phyloP scores from a whole-genome alignment of 2,888 invertebrate species.

The Trachelus tabidus region DNA sequence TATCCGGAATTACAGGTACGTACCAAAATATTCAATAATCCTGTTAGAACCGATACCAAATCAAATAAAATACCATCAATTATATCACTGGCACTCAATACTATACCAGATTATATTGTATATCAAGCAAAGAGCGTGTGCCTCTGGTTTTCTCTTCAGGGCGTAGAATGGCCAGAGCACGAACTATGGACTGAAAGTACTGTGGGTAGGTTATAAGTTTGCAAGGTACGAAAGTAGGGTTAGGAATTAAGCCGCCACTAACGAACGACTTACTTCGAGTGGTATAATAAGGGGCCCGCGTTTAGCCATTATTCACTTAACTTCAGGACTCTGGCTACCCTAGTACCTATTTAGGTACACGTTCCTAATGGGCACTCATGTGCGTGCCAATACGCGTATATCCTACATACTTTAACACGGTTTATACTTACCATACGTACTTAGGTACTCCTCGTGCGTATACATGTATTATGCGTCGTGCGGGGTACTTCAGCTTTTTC shows the following conservation, averaged over 20 bases:
- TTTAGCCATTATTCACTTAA: slow-evolving; percentile 57
- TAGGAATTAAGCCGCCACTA: slow-evolving; percentile 41
- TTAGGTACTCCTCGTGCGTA: neutral
- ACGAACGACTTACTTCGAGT: slow-evolving; percentile 52
- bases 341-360: slow-evolving; percentile 24
- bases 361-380: slow-evolving; percentile 53
- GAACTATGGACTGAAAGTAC: neutral
- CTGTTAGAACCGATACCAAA: neutral
- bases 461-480: neutral
- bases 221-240: neutral
- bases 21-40: neutral
- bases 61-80: neutral
- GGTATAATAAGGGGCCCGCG: slow-evolving; percentile 51
- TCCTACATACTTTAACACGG: neutral
- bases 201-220: slow-evolving; percentile 13
- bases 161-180: neutral
- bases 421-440: neutral
- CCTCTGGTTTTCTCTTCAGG: neutral
- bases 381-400: slow-evolving; percentile 14
- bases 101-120: neutral
- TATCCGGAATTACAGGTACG: slow-evolving; percentile 1
- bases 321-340: slow-evolving; percentile 46
- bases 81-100: neutral
- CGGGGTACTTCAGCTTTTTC: neutral
- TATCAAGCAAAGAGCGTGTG: neutral